Evolutionary conservation across 2,888 invertebrate species (phyloP).

Genomic region (Himalopsyche kuldschensis): DNA sequence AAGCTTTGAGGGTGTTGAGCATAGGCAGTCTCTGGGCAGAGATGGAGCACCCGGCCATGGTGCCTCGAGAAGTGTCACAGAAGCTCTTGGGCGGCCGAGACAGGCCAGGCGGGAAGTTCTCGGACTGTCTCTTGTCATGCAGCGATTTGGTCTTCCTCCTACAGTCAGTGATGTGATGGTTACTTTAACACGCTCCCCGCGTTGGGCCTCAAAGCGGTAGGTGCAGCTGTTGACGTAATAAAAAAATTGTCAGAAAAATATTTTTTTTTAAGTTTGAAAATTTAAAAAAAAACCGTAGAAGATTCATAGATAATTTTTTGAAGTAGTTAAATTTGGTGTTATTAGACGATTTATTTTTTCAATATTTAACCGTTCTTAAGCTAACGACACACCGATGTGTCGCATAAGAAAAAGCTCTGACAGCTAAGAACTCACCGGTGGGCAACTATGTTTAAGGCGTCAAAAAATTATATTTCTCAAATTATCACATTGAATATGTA

Average conservation of each 20-base stretch:
- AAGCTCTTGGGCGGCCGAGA: constrained; percentile 69
- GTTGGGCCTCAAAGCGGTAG: constrained; percentile 84
- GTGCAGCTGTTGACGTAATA: constrained; percentile 66
- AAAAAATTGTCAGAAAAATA: background rate
- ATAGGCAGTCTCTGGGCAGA: constrained; percentile 78
- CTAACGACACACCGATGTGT: too few species aligned
- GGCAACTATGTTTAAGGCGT: too few species aligned
- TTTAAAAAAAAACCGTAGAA: too few species aligned
- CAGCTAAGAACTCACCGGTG: too few species aligned
- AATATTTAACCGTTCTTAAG: too few species aligned
- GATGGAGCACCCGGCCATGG: constrained; percentile 70
- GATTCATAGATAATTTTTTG: too few species aligned
- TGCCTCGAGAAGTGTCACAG: constrained; percentile 73
- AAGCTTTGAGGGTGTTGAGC: constrained; percentile 60
- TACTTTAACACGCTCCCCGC: constrained; percentile 77
- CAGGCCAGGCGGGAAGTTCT: constrained; percentile 73
- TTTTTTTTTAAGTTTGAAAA: too few species aligned
- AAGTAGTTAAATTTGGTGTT: too few species aligned
- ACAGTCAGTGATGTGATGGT: constrained; percentile 74
- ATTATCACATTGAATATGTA: too few species aligned
- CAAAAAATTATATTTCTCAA: too few species aligned
- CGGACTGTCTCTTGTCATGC: constrained; percentile 62
- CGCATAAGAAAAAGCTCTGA: too few species aligned
- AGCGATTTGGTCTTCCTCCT: constrained; percentile 49
- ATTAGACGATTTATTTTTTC: too few species aligned